These are phyloP conservation scores for Drosophila seclusa DNA, from an alignment of 2,888 invertebrate species.

Conservation along the genomic window DNA sequence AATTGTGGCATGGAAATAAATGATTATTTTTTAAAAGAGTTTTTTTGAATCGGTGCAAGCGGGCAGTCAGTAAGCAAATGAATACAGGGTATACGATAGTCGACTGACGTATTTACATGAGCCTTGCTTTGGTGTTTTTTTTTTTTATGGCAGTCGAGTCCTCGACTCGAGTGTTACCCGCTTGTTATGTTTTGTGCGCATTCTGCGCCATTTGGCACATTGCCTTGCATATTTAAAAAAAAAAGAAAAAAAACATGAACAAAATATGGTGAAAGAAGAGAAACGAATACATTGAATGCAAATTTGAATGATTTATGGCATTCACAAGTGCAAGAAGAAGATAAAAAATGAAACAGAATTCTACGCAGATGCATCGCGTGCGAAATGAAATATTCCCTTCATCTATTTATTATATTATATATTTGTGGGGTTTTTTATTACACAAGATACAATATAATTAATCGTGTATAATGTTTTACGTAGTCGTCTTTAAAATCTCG, in stretches of 20 bases:
- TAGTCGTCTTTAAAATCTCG: too few relatives aligned
- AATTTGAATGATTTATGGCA: slow-evolving; percentile 63
- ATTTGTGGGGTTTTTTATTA: not conserved
- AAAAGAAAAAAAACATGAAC: not conserved
- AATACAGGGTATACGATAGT: slow-evolving; percentile 12
- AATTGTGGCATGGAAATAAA: not conserved
- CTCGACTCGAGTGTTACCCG: slow-evolving; percentile 24
- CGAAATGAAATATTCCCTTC: slow-evolving; percentile 26
- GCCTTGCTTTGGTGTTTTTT: not conserved
- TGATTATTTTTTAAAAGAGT: not conserved
- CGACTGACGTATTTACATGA: not conserved
- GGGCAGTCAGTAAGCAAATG: not conserved
- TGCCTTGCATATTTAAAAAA: slow-evolving; percentile 44
- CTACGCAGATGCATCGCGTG: slow-evolving; percentile 40
- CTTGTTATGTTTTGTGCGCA: slow-evolving; percentile 32
- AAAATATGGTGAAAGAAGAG: not conserved
- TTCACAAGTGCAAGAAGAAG: slow-evolving; percentile 29
- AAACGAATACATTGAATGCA: slow-evolving; percentile 55
- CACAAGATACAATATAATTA: too few relatives aligned
- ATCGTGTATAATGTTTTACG: too few relatives aligned
- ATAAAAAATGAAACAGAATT: slow-evolving; percentile 9
- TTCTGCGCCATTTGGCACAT: slow-evolving; percentile 61
- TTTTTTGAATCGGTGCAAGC: not conserved
- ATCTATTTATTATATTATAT: slow-evolving; percentile 1
- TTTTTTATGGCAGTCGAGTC: slow-evolving; percentile 20